Evolutionary conservation across 2,888 invertebrate genomes (phyloP).

Genomic region (Graphium colonna): DNA sequence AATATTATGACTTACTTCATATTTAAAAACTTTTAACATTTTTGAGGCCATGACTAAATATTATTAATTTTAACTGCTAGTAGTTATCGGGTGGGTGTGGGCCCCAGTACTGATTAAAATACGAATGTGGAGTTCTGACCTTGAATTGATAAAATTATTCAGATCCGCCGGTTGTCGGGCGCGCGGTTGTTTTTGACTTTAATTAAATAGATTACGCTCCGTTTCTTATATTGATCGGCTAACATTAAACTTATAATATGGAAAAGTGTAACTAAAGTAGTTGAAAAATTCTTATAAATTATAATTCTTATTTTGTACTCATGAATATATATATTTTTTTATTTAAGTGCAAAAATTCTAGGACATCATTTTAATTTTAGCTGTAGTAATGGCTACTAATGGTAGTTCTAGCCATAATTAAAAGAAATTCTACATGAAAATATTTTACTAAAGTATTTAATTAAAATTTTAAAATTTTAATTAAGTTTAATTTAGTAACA

Average conservation of each 20-base stretch:
- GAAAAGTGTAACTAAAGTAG: neutral
- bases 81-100: slow-evolving; percentile 40
- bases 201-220: slow-evolving; percentile 23
- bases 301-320: too few species aligned
- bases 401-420: too few species aligned
- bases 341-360: too few species aligned
- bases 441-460: too few species aligned
- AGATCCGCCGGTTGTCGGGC: slow-evolving; percentile 42
- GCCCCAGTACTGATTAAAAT: slow-evolving; percentile 62
- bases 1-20: slow-evolving; percentile 59
- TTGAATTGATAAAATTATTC: slow-evolving; percentile 70
- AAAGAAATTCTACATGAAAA: too few species aligned
- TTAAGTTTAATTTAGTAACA: too few species aligned
- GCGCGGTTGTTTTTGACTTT: slow-evolving; percentile 19
- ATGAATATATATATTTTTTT: too few species aligned
- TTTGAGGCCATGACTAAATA: slow-evolving; percentile 54
- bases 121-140: slow-evolving; percentile 59
- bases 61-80: slow-evolving; percentile 28
- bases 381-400: too few species aligned
- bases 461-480: too few species aligned
- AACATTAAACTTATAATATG: neutral
- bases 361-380: too few species aligned
- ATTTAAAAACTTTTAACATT: slow-evolving; percentile 67
- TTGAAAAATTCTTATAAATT: neutral
- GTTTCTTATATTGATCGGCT: slow-evolving; percentile 1